Base-by-base conservation (phyloP, 2,113 vertebrate genomes). In the Piaya cayana region DNA sequence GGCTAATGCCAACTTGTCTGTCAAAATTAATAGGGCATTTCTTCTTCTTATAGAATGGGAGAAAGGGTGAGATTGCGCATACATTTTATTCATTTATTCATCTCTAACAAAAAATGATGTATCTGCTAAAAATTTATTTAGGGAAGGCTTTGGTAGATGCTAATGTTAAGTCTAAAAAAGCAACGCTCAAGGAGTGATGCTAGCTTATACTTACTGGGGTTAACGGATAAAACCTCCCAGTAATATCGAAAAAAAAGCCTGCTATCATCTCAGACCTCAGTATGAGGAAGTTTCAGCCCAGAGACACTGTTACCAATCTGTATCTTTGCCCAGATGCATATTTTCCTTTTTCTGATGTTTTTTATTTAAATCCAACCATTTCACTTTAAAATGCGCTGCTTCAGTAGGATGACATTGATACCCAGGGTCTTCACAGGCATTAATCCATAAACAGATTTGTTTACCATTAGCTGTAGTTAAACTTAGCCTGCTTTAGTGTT, bases 21-120 rank as follows among this genome's bases (percentile, higher is more conserved):
- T 98, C 98, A 98, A 98, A 98, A 98, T 98, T 98, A 98, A 98
- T 98, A 98, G 96, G 98, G 96, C 96, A 96, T 97, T 93, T 68
- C 97, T 97, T 6, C 96, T 97, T 96, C 97, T 95, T 97, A 97
- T 95, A 96, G 96, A 97, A 97, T 69, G 50, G 91, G 92, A 74
- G n/a, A 71, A 94, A 94, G 69, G 60, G 82, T 63, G 83, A 56
- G 85, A 84, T 25, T 0, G 37, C 50, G 9, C 78, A 8, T 82
- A 74, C 86, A 95, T 98, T 97, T 97, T 98, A 98, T 98, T 97
- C 97, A 98, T 98, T 95, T 97, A 98, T 98, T 98, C 97, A 95
- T 94, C 93, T 97, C 96, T 91, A 93, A 97, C 92, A 92, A 97
- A 97, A 97, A 96, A 97, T 97, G 84, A 97, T 97, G 88, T 96